Evolutionary conservation across 2,113 vertebrate genomes (phyloP).

Genomic region (Elaphurus davidianus): DNA sequence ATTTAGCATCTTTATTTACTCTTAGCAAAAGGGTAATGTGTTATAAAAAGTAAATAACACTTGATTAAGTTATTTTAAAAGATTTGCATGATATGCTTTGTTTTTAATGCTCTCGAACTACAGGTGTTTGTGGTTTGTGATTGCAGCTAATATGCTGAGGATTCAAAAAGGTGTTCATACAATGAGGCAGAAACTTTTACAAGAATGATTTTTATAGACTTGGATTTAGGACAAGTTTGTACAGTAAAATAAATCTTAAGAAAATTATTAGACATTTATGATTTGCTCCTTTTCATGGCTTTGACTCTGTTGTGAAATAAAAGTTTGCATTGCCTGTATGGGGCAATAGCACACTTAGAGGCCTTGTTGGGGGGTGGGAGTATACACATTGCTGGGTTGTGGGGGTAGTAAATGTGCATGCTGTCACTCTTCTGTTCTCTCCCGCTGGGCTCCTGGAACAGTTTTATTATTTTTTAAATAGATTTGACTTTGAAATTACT

Average conservation of each 20-base stretch:
- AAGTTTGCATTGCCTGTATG: not conserved
- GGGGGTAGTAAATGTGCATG: too few relatives aligned
- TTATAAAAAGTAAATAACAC: not conserved
- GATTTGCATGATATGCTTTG: not conserved
- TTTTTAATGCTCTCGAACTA: not conserved
- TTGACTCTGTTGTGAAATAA: not conserved
- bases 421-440: not conserved
- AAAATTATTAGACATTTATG: not conserved
- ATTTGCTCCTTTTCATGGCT: not conserved
- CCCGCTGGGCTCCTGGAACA: not conserved
- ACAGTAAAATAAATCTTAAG: not conserved
- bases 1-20: not conserved
- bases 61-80: constrained; percentile 24
- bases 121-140: not conserved
- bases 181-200: not conserved
- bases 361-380: too few relatives aligned
- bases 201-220: not conserved
- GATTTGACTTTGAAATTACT: not conserved
- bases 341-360: not conserved
- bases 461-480: not conserved
- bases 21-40: not conserved
- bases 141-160: not conserved
- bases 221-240: not conserved
- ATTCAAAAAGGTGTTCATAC: not conserved
- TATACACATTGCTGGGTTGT: not conserved